These are phyloP conservation scores for Blomia tropicalis DNA, from an alignment of 2,888 invertebrate species.

Conservation along the genomic window DNA sequence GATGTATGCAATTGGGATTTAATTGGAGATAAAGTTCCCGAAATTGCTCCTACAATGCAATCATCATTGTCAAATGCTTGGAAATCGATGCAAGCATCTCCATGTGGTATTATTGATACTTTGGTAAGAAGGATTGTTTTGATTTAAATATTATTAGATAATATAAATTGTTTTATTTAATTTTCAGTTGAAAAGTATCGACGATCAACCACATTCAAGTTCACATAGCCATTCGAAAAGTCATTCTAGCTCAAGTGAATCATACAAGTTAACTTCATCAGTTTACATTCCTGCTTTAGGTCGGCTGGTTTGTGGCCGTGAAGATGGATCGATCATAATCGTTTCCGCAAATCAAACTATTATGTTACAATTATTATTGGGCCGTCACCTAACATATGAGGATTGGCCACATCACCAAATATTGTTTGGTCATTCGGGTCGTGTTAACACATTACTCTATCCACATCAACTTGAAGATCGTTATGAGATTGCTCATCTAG, in stretches of 20 bases:
- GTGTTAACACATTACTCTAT: constrained; percentile 84
- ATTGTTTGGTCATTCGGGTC: constrained; percentile 70
- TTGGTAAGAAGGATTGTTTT: constrained; percentile 42
- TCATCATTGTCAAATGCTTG: constrained; percentile 56
- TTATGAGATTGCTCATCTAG: constrained; percentile 70
- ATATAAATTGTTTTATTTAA: neutral
- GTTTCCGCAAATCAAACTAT: constrained; percentile 89
- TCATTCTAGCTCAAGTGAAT: no score
- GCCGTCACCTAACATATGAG: constrained; percentile 35
- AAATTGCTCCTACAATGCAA: constrained; percentile 17
- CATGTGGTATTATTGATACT: constrained; percentile 79
- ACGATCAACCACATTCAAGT: neutral
- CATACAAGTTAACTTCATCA: constrained; percentile 75
- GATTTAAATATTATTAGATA: no score
- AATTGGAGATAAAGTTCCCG: constrained; percentile 34
- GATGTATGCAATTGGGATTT: constrained; percentile 53
- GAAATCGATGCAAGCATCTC: constrained; percentile 68
- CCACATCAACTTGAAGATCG: constrained; percentile 69
- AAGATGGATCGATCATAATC: constrained; percentile 88
- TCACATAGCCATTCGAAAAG: no score
- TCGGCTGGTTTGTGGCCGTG: constrained; percentile 77
- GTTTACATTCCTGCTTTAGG: constrained; percentile 87
- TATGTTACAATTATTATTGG: constrained; percentile 74
- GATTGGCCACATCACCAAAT: constrained; percentile 82
- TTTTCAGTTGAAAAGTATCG: neutral